Conservation (phyloP, 2,113 vertebrate genomes). For the Orthochromis malagaraziensis region DNA sequence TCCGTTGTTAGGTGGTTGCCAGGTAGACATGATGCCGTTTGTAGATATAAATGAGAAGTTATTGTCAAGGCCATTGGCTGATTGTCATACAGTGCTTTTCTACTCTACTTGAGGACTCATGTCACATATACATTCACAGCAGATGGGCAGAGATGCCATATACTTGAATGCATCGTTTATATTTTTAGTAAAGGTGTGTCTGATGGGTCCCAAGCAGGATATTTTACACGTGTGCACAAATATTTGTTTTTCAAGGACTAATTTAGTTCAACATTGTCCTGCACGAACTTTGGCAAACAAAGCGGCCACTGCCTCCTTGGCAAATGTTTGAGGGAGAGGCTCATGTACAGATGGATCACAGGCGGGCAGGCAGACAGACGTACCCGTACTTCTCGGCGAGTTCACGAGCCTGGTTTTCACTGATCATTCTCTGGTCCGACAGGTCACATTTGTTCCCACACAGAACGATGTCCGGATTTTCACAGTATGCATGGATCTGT, state of each 20-base stretch:
- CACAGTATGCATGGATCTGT: slow-evolving; percentile 93
- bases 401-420: slow-evolving; percentile 81
- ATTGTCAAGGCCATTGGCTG: background rate
- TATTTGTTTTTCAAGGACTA: slow-evolving; percentile 60
- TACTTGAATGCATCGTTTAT: background rate
- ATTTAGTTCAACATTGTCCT: slow-evolving; percentile 8
- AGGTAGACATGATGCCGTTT: background rate
- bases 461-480: slow-evolving; percentile 91
- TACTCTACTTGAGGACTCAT: background rate
- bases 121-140: background rate
- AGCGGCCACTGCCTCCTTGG: slow-evolving; percentile 60
- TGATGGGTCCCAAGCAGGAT: slow-evolving; percentile 13
- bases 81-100: background rate
- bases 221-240: slow-evolving; percentile 47
- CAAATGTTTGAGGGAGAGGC: slow-evolving; percentile 60
- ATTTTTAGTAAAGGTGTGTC: slow-evolving; percentile 26
- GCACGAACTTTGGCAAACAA: slow-evolving; percentile 53
- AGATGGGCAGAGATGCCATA: background rate
- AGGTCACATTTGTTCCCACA: slow-evolving; percentile 97
- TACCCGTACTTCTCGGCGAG: slow-evolving; percentile 95
- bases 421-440: slow-evolving; percentile 84
- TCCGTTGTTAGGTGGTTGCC: background rate
- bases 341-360: slow-evolving; percentile 4
- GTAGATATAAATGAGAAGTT: background rate
- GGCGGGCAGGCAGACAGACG: slow-evolving; percentile 10